These are phyloP conservation scores for Cephus rjabovi DNA, from an alignment of 2,888 invertebrate genomes.

Conservation along the genomic window DNA sequence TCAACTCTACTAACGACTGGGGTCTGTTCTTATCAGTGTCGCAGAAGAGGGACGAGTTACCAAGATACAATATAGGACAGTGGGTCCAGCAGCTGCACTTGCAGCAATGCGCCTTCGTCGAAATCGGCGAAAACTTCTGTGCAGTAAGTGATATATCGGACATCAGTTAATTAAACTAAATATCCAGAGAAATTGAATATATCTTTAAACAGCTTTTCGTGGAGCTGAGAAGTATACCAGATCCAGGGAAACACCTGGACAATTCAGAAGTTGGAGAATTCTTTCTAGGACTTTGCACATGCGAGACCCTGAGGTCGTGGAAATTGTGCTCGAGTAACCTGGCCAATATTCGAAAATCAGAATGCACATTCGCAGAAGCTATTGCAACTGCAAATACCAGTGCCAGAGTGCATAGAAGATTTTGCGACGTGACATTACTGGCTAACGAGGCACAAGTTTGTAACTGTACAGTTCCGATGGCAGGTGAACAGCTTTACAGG, in stretches of 20 bases:
- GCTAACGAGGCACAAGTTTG: conserved; percentile 44
- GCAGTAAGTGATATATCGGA: conserved; percentile 54
- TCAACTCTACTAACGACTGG: conserved; percentile 13
- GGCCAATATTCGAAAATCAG: conserved; percentile 45
- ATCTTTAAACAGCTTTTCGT: conserved; percentile 36
- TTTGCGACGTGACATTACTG: conserved; percentile 65
- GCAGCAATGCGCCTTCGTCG: conserved; percentile 67
- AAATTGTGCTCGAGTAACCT: conserved; percentile 61
- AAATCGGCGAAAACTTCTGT: conserved; percentile 66
- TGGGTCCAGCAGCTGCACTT: conserved; percentile 64
- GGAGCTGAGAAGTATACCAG: conserved; percentile 36
- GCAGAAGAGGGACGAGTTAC: conserved; percentile 24
- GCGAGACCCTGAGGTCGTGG: conserved; percentile 62
- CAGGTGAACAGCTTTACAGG: conserved; percentile 53
- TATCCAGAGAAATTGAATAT: conserved; percentile 12
- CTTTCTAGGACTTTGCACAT: conserved; percentile 66
- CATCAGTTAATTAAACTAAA: neutral
- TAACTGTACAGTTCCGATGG: conserved; percentile 51
- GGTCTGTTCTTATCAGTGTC: conserved; percentile 26
- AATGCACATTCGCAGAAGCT: conserved; percentile 59
- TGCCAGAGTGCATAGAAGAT: conserved; percentile 64
- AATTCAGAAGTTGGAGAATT: conserved; percentile 49
- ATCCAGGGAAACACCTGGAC: conserved; percentile 11
- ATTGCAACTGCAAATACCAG: conserved; percentile 43
- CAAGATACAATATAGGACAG: conserved; percentile 58